Percentiles rank a stretch among this genome's conserved stretches.
These are phyloP conservation scores for Cuculus canorus DNA, from an alignment of 2,797 vertebrate species.

Conservation along the genomic window DNA sequence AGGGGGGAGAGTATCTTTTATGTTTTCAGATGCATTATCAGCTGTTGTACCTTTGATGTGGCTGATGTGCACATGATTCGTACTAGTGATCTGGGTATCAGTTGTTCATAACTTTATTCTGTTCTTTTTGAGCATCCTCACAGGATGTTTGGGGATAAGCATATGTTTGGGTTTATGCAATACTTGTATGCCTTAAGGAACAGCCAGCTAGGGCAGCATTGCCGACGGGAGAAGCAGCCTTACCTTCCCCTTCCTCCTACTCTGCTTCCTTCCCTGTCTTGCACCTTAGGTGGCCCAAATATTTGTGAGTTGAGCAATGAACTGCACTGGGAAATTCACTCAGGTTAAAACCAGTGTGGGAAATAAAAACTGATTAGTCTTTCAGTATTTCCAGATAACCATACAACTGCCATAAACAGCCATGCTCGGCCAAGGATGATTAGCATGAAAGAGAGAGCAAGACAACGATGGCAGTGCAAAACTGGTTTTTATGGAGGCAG, in stretches of 20 bases:
- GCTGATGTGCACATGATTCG: neutral
- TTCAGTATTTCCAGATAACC: neutral
- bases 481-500: neutral
- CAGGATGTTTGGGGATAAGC: neutral
- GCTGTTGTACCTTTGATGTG: neutral
- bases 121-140: neutral
- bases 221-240: neutral
- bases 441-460: neutral
- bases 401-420: neutral
- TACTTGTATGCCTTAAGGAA: neutral
- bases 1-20: neutral
- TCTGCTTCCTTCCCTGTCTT: neutral
- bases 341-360: neutral
- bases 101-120: neutral
- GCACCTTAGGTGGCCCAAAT: neutral
- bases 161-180: neutral
- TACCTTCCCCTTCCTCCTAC: neutral
- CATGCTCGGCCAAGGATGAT: rapidly evolving
- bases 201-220: neutral
- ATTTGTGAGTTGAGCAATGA: neutral
- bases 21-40: neutral
- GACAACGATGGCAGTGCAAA: neutral
- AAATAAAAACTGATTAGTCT: neutral
- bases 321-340: neutral
- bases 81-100: neutral